Conservation (phyloP, 2,888 invertebrate genomes). For the Parnassius orleans region DNA sequence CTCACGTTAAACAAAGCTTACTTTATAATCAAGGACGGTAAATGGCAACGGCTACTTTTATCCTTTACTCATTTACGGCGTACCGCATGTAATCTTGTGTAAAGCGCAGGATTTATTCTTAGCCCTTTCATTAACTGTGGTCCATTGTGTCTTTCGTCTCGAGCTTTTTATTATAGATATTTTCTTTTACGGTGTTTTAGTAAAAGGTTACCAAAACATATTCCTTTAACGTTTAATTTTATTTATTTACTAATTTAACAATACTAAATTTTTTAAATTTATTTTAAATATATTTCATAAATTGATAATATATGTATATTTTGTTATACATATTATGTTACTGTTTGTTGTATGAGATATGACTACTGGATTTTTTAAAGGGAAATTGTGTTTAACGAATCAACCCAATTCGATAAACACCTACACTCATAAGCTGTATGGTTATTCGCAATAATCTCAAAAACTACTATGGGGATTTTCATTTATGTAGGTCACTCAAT, state of each 20-base stretch:
- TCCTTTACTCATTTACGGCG: conserved; percentile 23
- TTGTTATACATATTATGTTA: too few relatives aligned
- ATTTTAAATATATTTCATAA: too few relatives aligned
- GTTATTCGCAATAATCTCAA: too few relatives aligned
- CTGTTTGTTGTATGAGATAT: too few relatives aligned
- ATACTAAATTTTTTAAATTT: too few relatives aligned
- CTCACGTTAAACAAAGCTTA: background rate
- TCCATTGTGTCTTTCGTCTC: conserved; percentile 8
- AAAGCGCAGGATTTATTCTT: conserved; percentile 13
- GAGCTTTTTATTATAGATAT: background rate
- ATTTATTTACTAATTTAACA: background rate
- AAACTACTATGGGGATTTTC: too few relatives aligned
- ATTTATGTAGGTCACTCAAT: too few relatives aligned
- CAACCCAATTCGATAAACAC: too few relatives aligned
- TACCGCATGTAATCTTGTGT: conserved; percentile 22
- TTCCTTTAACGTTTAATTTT: background rate
- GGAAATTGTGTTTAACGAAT: too few relatives aligned
- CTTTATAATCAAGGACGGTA: conserved; percentile 4
- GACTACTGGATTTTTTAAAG: too few relatives aligned
- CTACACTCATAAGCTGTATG: too few relatives aligned
- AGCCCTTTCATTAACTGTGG: conserved; percentile 23
- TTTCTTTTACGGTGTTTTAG: background rate
- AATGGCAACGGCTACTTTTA: conserved; percentile 21
- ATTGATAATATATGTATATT: too few relatives aligned
- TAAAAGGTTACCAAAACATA: background rate